Evolutionary conservation across 2,113 vertebrate genomes (phyloP).

Genomic region (Centropus unirufus): DNA sequence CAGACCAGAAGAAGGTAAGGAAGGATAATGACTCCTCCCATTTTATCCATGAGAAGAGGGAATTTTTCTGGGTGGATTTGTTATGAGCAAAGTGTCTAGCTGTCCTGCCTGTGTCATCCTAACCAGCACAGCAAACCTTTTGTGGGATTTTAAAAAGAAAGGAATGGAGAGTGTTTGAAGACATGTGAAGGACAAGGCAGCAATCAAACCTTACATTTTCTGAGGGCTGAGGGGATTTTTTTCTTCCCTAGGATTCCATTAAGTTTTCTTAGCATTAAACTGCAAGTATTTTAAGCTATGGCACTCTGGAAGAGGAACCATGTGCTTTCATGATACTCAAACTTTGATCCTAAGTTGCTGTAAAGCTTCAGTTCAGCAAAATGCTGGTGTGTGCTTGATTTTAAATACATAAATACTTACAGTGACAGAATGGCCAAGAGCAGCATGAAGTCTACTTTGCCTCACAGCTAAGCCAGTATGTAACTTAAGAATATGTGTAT

Average conservation of each 20-base stretch:
- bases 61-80: not conserved
- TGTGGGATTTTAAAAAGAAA: not conserved
- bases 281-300: conserved; percentile 40
- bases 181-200: conserved; percentile 8
- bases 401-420: conserved; percentile 66
- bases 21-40: not conserved
- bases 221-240: not conserved
- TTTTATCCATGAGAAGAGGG: not conserved
- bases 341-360: conserved; percentile 64
- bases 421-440: conserved; percentile 54
- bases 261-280: conserved; percentile 46
- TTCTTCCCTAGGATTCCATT: conserved; percentile 25
- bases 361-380: conserved; percentile 62
- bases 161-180: not conserved
- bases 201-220: not conserved
- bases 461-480: conserved; percentile 51
- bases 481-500: conserved; percentile 47
- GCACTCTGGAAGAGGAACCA: conserved; percentile 35
- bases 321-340: conserved; percentile 24
- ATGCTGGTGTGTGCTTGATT: conserved; percentile 45
- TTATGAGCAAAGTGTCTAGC: not conserved
- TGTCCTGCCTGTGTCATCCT: not conserved
- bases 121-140: not conserved
- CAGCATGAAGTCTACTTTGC: conserved; percentile 64
- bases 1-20: not conserved